Percentiles rank a stretch among this genome's conserved stretches.
phyloP scores from a whole-genome alignment of 2,888 invertebrate genomes.

The Nephrotoma guestfalica region DNA sequence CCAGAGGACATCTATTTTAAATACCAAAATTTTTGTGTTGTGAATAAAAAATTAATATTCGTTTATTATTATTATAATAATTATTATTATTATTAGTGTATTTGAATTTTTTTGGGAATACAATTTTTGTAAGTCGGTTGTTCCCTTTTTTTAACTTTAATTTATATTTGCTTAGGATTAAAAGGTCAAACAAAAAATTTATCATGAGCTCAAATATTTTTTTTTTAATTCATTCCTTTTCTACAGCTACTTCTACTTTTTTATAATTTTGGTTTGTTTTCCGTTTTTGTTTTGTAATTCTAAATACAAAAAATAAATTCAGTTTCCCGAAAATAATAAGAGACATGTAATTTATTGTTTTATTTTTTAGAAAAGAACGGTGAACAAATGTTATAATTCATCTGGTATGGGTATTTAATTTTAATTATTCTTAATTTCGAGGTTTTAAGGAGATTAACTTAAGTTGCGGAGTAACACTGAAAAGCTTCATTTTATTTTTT shows the following conservation, averaged over 20 bases:
- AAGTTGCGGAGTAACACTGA: background rate
- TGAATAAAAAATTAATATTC: background rate
- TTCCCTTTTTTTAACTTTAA: background rate
- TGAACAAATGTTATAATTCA: background rate
- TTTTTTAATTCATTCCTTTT: background rate
- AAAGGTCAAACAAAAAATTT: slow-evolving; percentile 2
- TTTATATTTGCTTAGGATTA: slow-evolving; percentile 2
- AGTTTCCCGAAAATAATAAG: background rate
- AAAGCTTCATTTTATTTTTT: background rate
- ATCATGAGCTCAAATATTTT: background rate
- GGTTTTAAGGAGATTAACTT: background rate
- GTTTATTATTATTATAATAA: background rate
- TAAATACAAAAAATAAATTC: background rate
- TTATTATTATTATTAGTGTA: background rate
- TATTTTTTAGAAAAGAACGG: background rate
- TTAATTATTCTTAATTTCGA: background rate
- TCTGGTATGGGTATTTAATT: background rate
- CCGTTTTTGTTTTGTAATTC: background rate
- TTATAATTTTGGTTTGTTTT: background rate
- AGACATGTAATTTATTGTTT: background rate
- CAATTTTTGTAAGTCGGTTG: background rate
- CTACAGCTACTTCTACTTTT: background rate
- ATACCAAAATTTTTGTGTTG: background rate
- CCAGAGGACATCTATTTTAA: background rate
- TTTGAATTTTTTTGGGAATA: background rate